Base-by-base conservation (phyloP, 35 echinoderm and acorn worm genomes). In the Patiria miniata region DNA sequence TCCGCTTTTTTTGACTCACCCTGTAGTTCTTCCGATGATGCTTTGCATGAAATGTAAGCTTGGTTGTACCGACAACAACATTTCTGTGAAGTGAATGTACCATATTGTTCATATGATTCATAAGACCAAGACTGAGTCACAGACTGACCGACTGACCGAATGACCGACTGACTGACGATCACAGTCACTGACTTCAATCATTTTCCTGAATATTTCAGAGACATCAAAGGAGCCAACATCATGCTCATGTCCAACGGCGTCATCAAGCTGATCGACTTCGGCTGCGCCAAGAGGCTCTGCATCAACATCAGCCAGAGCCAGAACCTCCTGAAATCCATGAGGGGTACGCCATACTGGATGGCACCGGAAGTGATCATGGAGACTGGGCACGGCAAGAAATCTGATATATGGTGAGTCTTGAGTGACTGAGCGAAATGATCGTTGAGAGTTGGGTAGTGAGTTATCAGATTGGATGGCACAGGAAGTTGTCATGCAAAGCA, bases 191-290 rank as follows among this genome's bases (percentile, higher is more conserved):
- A n/a, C n/a, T n/a, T n/a, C n/a, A 15, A 36, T 34, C 0, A 56
- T 23, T 58, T 80, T 52, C 57, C 2, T 82, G 19, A 51, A 22
- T 83, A 16, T 33, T 68, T 15, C 77, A 99, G 96, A 83, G 96
- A 99, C 58, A 99, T 99, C 61, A 99, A 99, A 81, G 96, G 92
- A 50, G 92, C 89, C n/a, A 99, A 99, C 82, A 94, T 99, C 23
- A 99, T 99, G 95, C 42, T 99, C 68, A 99, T 99, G 96, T 86
- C 93, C 6, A 99, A 91, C n/a, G 96, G 96, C 52, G 84, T 94
- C 0, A 99, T 99, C 79, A 99, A 99, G 47, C 83, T 99, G 61
- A 99, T 99, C 17, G 93, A 94, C 69, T 99, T 99, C 60, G 96
- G 92, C 15, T 98, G 95, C 78, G 96, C 93, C 34, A 94, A 95